Conservation (phyloP, 2,113 vertebrate genomes). For the Microcebus tavaratra region DNA sequence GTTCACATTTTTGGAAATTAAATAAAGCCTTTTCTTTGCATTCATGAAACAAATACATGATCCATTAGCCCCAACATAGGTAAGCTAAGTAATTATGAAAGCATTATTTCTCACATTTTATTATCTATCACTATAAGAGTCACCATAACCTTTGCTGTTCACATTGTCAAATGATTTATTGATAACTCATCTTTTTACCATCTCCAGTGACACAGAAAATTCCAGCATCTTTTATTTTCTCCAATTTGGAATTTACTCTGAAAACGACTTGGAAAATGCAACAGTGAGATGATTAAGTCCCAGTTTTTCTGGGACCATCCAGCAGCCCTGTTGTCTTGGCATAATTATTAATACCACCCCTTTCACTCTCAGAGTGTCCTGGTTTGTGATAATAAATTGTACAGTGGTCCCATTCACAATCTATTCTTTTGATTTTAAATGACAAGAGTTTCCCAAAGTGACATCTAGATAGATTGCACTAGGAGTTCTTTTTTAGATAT, state of each 20-base stretch:
- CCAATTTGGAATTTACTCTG: not conserved
- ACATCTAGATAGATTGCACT: not conserved
- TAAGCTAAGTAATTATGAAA: not conserved
- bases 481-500: not conserved
- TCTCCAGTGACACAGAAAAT: not conserved
- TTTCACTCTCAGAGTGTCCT: not conserved
- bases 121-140: not conserved
- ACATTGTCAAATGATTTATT: not conserved
- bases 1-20: not conserved
- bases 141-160: not conserved
- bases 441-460: not conserved
- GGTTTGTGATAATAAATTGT: slow-evolving; percentile 3
- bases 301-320: not conserved
- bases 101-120: not conserved
- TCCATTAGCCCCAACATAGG: not conserved
- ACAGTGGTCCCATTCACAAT: not conserved
- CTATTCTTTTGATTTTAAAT: not conserved
- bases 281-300: not conserved
- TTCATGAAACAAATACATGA: not conserved
- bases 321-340: not conserved
- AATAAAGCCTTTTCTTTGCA: not conserved
- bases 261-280: not conserved
- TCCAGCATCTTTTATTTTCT: not conserved
- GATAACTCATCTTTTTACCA: not conserved
- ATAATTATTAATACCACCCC: not conserved